Conservation (phyloP, 1,140 invertebrate genomes). For the Listronotus bonariensis region DNA sequence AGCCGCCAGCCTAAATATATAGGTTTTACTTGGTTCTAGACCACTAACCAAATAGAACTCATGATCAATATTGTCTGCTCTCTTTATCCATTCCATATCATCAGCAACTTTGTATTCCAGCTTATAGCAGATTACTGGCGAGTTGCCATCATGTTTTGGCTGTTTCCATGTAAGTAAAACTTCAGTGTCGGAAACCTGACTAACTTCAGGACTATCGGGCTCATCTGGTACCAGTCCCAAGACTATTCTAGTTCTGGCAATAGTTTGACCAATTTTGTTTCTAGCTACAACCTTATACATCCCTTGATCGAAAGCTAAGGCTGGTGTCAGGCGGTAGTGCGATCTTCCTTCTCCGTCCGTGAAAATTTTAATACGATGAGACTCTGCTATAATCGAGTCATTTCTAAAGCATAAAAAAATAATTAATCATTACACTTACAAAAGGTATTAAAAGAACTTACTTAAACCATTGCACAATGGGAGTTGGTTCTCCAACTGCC, state of each 20-base stretch:
- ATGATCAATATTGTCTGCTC: conserved; percentile 88
- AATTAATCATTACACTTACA: neutral
- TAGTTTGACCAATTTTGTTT: conserved; percentile 81
- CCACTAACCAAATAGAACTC: conserved; percentile 87
- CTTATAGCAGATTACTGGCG: conserved; percentile 80
- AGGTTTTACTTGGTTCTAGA: conserved; percentile 76
- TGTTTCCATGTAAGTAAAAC: conserved; percentile 88
- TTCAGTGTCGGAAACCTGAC: conserved; percentile 82
- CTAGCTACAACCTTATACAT: conserved; percentile 95
- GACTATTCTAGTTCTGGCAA: conserved; percentile 74
- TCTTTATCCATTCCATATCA: conserved; percentile 82
- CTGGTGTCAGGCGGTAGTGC: conserved; percentile 75
- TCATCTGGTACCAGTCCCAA: conserved; percentile 74
- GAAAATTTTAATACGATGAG: conserved; percentile 74
- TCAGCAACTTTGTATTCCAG: conserved; percentile 80
- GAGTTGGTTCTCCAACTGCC: conserved; percentile 87
- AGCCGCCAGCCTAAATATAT: conserved; percentile 88
- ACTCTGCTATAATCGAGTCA: conserved; percentile 82
- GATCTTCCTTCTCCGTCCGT: conserved; percentile 79
- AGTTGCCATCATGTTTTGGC: conserved; percentile 70
- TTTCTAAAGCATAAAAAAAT: conserved; percentile 61
- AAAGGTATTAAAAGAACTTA: conserved; percentile 48
- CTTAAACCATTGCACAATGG: conserved; percentile 94
- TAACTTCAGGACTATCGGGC: conserved; percentile 85
- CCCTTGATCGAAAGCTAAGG: conserved; percentile 80